Evolutionary conservation across 1,140 invertebrate species (phyloP), one percentile per base, ranked within the genome.

Genomic region (Triops longicaudatus): DNA sequence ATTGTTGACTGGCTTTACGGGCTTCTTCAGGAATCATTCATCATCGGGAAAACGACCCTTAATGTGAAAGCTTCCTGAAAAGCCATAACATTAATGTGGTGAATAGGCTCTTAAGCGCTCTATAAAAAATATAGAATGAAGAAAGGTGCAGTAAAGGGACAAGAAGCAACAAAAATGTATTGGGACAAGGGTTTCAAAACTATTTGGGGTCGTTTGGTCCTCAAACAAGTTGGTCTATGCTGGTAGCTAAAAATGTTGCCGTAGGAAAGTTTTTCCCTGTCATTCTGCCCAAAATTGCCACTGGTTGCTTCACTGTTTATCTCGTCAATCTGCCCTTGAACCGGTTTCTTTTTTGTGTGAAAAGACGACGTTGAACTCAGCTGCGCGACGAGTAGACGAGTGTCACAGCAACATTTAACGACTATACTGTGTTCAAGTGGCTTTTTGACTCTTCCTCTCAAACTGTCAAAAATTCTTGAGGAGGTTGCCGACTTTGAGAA

Each of bases 271-370:
- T 63, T 37, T 37, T 37, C 31, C 31, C 31, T 37, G 31, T 37
- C 31, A 63, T 63, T 63, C 50, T 63, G 50, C 50, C 50, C 50
- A 63, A 37, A 63, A 63, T 63, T 63, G 50, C 50, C 50, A 22
- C 50, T 22, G 50, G 50, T 63, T 63, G 50, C 50, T 63, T 63
- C 10, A n/a, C 14, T 63, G 14, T 22, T 63, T 63, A 3, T 63
- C 50, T 63, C 50, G 14, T 63, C 50, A n/a, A 63, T 63, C 50
- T 22, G 17, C 17, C 50, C 50, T 44, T 10, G 7, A 22, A 63
- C 50, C 50, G 14, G 14, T 63, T 63, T 63, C 6, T 63, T 63
- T 63, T n/a, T 12, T 50, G 12, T 50, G n/a, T 50, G 31, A 37
- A 37, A n/a, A 37, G 31, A 37, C 31, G 31, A 37, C 7, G 31